These are phyloP conservation scores for Archilochus colubris DNA, from an alignment of 2,113 vertebrate species.

Conservation along the genomic window DNA sequence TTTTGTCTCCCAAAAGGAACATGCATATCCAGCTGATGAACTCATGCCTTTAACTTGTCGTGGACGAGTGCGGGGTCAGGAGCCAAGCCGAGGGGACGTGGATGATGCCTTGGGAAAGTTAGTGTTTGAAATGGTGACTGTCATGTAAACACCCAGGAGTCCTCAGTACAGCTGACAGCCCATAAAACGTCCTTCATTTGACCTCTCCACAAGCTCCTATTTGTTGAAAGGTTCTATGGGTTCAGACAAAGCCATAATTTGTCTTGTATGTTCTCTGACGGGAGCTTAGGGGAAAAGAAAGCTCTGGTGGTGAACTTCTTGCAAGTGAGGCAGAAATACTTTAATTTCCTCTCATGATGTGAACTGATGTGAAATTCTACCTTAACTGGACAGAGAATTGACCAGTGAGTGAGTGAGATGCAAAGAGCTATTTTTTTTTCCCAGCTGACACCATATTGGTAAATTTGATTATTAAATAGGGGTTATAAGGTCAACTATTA, in stretches of 20 bases:
- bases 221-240: background rate
- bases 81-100: conserved; percentile 95
- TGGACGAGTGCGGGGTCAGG: conserved; percentile 93
- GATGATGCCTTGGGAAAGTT: conserved; percentile 97
- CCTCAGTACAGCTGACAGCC: background rate
- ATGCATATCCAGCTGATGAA: conserved; percentile 97
- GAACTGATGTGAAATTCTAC: background rate
- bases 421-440: background rate
- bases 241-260: background rate
- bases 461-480: background rate
- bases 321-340: background rate
- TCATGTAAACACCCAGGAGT: background rate
- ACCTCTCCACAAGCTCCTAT: background rate
- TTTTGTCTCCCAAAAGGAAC: conserved; percentile 81
- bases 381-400: background rate
- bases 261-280: background rate
- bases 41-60: conserved; percentile 98
- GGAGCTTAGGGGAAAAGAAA: background rate
- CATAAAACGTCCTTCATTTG: background rate
- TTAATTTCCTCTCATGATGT: background rate
- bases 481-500: background rate
- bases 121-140: conserved; percentile 64
- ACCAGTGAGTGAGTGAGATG: background rate
- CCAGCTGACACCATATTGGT: background rate
- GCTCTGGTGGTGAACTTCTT: background rate